These are phyloP conservation scores for Oikopleura vanhoeffeni DNA, from an alignment of 23 tunicate species.

Conservation along the genomic window DNA sequence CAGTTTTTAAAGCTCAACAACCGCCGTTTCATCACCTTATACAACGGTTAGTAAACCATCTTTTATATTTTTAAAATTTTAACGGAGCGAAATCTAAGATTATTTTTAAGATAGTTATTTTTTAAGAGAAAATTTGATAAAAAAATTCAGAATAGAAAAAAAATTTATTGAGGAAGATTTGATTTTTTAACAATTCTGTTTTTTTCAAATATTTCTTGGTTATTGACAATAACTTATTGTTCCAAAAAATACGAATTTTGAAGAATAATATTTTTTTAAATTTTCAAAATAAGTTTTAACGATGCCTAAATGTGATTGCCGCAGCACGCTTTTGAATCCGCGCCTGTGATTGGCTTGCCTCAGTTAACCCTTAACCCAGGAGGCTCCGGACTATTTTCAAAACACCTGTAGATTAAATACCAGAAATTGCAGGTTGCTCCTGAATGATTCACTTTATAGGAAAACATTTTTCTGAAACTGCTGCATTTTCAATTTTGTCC, in stretches of 20 bases:
- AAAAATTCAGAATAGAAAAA: background rate
- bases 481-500: too few relatives aligned
- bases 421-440: too few relatives aligned
- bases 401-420: too few relatives aligned
- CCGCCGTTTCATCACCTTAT: background rate
- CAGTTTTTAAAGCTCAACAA: background rate
- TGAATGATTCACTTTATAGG: too few relatives aligned
- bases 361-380: too few relatives aligned
- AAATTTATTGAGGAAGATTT: background rate
- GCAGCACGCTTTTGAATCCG: too few relatives aligned
- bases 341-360: too few relatives aligned
- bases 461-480: too few relatives aligned
- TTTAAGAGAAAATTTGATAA: background rate
- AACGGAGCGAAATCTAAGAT: background rate
- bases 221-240: too few relatives aligned
- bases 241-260: too few relatives aligned
- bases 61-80: background rate
- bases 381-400: too few relatives aligned
- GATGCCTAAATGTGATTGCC: too few relatives aligned
- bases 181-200: background rate
- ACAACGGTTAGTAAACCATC: background rate
- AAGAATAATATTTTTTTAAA: background rate
- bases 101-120: background rate
- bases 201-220: background rate
- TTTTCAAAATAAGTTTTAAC: background rate